Evolutionary conservation across 2,113 vertebrate species (phyloP), one percentile per base, ranked within the genome.

Genomic region (Atherinomorus stipes): DNA sequence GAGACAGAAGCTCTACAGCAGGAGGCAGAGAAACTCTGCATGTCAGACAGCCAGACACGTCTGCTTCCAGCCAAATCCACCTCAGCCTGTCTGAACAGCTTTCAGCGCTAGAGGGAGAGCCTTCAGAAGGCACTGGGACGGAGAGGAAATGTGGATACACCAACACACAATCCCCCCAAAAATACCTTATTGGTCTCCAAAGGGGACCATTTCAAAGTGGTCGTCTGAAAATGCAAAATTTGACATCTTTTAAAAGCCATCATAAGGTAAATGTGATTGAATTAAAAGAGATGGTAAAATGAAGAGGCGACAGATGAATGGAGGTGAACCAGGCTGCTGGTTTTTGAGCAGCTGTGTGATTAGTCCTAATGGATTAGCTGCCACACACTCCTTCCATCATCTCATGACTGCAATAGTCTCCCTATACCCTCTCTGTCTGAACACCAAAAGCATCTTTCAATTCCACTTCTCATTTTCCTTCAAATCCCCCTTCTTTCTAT

Each of bases 1-100:
- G 85, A 91, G 86, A 92, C 86, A 90, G 81, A 54, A n/a, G 28
- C 76, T 80, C 52, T 70, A 62, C 65, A 64, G 82, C 38, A 28
- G 42, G 71, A 80, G 75, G 79, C 59, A 54, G 80, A 67, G 37
- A 80, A 63, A 74, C 6, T 58, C 31, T 50, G 56, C 45, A 21
- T 54, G 69, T 81, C 74, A 65, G 58, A 58, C 65, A 78, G 75
- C 45, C 83, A 82, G 74, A 84, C 59, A 31, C 51, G 67, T 73
- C 65, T 76, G 85, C 74, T 38, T 49, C 26, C 49, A 83, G 80
- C 72, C 53, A 49, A 74, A 54, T 51, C 44, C 59, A 67, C n/a
- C 21, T 16, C 21, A 8, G 51, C 38, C 1, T 60, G 31, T 65
- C 63, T 75, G 37, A 85, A 82, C 68, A 74, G 84, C 63, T 69